A percentile compares a stretch with the other conserved stretches of the same genome.
Evolutionary conservation across 2,113 vertebrate species (phyloP).

Genomic region (Nyctibius bracteatus): DNA sequence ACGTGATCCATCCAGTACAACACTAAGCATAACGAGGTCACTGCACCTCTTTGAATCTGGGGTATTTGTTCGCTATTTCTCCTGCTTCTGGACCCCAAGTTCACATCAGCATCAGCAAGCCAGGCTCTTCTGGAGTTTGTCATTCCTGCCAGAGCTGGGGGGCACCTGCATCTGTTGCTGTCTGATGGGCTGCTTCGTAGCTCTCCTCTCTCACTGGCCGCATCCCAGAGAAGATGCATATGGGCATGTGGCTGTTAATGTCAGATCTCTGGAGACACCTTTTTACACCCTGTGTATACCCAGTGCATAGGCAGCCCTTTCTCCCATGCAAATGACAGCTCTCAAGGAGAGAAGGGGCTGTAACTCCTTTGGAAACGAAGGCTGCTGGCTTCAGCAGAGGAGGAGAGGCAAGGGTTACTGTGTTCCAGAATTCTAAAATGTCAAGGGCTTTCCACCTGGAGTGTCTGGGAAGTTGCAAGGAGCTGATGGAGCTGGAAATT

Average conservation of each 20-base stretch:
- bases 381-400: neutral
- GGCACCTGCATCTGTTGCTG: neutral
- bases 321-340: neutral
- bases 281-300: neutral
- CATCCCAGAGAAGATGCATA: neutral
- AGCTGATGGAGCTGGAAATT: neutral
- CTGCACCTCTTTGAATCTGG: neutral
- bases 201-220: neutral
- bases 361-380: neutral
- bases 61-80: neutral
- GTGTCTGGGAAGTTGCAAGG: neutral
- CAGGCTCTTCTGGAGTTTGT: neutral
- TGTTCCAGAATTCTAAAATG: neutral
- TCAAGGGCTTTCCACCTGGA: neutral
- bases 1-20: fast-evolving
- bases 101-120: neutral
- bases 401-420: neutral
- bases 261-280: neutral
- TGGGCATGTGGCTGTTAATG: neutral
- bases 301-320: neutral
- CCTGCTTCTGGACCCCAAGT: neutral
- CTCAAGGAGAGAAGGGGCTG: neutral
- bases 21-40: fast-evolving
- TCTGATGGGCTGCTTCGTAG: fast-evolving
- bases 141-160: neutral